Conservation (phyloP, 2,888 invertebrate species). For the Hedychridium roseum region DNA sequence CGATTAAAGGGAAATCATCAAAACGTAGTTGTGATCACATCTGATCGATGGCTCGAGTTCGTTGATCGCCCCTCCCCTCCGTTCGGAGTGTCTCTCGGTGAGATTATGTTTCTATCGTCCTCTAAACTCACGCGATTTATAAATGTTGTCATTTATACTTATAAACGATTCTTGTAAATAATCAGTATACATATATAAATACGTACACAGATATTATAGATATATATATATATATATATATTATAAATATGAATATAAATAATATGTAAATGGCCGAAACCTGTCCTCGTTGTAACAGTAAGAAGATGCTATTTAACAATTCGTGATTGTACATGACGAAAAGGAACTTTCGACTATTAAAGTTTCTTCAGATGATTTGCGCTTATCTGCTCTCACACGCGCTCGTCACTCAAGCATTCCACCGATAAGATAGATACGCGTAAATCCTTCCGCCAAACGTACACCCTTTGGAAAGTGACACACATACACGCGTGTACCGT, state of each 20-base stretch:
- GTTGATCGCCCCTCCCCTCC: constrained; percentile 5
- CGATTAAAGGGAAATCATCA: too few species aligned
- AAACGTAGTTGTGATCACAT: too few species aligned
- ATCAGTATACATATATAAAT: constrained; percentile 31
- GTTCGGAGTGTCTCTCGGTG: constrained; percentile 1
- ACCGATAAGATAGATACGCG: too few species aligned
- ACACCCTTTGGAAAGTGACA: too few species aligned
- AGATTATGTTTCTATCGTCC: constrained; percentile 17
- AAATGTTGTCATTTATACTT: constrained; percentile 30
- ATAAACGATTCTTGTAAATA: constrained; percentile 35
- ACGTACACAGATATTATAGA: constrained; percentile 22
- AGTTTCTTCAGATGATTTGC: constrained; percentile 28
- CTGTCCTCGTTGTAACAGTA: constrained; percentile 31
- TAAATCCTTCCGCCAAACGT: too few species aligned
- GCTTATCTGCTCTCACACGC: constrained; percentile 15
- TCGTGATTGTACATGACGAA: constrained; percentile 31
- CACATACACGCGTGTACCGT: too few species aligned
- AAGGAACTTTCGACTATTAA: constrained; percentile 29
- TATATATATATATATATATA: constrained; percentile 17
- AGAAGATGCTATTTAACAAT: constrained; percentile 10
- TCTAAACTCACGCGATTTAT: constrained; percentile 22
- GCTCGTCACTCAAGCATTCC: too few species aligned
- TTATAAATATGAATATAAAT: constrained; percentile 18
- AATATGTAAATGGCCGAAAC: constrained; percentile 25
- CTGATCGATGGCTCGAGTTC: too few species aligned